Conservation (phyloP, 2,113 vertebrate species). For the Thunnus thynnus region DNA sequence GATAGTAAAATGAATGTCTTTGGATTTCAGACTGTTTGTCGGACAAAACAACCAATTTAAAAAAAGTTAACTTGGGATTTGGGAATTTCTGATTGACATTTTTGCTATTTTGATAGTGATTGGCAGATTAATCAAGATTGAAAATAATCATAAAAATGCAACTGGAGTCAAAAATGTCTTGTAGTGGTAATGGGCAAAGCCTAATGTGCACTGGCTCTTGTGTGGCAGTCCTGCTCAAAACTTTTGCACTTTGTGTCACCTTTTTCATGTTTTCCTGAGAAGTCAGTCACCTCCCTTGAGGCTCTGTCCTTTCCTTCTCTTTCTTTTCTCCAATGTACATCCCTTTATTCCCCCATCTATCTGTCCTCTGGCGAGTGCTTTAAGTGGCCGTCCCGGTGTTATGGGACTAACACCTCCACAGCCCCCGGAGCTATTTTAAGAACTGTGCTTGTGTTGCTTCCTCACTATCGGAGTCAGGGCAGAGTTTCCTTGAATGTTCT, state of each 20-base stretch:
- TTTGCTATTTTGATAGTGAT: no score
- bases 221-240: not conserved
- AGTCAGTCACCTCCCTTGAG: conserved; percentile 3
- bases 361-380: conserved; percentile 1
- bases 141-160: not conserved
- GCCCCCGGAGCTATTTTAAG: conserved; percentile 55
- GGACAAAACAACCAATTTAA: no score
- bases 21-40: no score
- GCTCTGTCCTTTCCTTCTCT: not conserved
- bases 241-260: not conserved
- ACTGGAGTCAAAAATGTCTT: no score
- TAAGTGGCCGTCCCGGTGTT: conserved; percentile 25
- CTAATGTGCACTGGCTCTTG: not conserved
- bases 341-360: conserved; percentile 9
- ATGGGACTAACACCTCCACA: conserved; percentile 32
- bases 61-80: no score
- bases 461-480: conserved; percentile 8
- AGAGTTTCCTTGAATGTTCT: conserved; percentile 27
- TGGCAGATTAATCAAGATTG: not conserved
- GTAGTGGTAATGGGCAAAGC: no score
- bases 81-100: no score
- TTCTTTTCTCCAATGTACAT: not conserved
- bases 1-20: no score
- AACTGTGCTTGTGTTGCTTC: conserved; percentile 31
- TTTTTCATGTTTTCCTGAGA: conserved; percentile 16